A percentile compares a stretch with the other conserved stretches of the same genome.
Evolutionary conservation across 1,140 invertebrate genomes (phyloP).

Genomic region (Drosophila ironensis): DNA sequence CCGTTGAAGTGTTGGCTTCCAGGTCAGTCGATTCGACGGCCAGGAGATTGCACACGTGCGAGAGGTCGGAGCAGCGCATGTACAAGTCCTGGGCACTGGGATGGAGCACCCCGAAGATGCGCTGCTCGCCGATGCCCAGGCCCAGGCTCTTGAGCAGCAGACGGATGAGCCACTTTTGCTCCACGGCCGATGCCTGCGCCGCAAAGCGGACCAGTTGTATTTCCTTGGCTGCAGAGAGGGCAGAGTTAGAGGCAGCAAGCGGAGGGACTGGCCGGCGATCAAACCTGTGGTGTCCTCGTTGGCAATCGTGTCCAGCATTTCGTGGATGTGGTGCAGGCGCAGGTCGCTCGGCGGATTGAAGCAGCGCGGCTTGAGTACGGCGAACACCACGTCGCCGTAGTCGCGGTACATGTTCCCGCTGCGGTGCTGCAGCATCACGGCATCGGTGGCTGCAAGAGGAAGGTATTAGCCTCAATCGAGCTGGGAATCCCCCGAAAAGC

Average conservation of each 20-base stretch:
- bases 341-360: conserved; percentile 82
- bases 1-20: background rate
- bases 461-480: background rate
- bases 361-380: conserved; percentile 87
- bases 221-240: conserved; percentile 81
- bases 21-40: conserved; percentile 34
- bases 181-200: conserved; percentile 85
- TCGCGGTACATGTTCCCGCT: conserved; percentile 83
- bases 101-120: conserved; percentile 89
- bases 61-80: conserved; percentile 87
- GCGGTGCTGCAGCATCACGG: conserved; percentile 86
- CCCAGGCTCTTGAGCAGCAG: conserved; percentile 93
- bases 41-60: conserved; percentile 84
- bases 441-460: conserved; percentile 83
- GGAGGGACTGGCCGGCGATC: background rate
- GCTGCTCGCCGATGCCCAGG: conserved; percentile 87
- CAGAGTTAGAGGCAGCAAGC: background rate
- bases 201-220: conserved; percentile 84
- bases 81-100: conserved; percentile 90
- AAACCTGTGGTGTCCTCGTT: conserved; percentile 82
- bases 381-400: conserved; percentile 89
- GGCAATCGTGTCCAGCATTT: conserved; percentile 87
- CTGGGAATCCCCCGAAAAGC: too few relatives aligned
- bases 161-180: conserved; percentile 94
- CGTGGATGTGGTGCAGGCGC: conserved; percentile 87